These are phyloP conservation scores for Lycodopsis pacificus DNA, from an alignment of 2,797 vertebrate species.

Conservation along the genomic window DNA sequence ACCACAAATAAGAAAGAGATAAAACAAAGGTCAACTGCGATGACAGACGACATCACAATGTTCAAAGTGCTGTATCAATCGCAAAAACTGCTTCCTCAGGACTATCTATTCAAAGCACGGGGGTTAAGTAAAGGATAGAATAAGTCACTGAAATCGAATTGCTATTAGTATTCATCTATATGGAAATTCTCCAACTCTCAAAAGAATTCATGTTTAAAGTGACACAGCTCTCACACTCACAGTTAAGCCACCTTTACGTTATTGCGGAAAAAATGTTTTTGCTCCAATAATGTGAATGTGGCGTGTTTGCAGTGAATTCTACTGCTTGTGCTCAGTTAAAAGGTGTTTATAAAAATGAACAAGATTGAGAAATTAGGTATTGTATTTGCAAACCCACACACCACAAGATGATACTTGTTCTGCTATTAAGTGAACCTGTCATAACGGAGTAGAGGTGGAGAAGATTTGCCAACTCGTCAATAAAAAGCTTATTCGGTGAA, in stretches of 20 bases:
- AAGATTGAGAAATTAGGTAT: neutral
- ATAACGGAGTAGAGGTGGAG: conserved; percentile 9
- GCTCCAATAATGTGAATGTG: neutral
- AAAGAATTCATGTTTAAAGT: conserved; percentile 21
- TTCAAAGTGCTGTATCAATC: conserved; percentile 78
- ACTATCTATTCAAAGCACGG: conserved; percentile 14
- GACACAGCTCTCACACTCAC: conserved; percentile 13
- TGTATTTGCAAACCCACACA: neutral
- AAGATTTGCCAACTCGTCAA: conserved; percentile 11
- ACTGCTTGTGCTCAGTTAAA: neutral
- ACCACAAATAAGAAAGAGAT: conserved; percentile 27
- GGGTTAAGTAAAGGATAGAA: conserved; percentile 22
- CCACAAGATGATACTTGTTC: neutral
- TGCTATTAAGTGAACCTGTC: neutral
- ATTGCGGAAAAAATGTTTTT: neutral
- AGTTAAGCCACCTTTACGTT: neutral
- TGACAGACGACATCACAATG: conserved; percentile 56
- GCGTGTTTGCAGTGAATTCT: neutral
- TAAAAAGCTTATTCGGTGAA: neutral
- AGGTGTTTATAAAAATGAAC: too few species aligned
- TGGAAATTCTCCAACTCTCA: conserved; percentile 34
- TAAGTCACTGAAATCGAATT: conserved; percentile 62
- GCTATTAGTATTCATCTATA: conserved; percentile 32
- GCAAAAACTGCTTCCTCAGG: conserved; percentile 45
- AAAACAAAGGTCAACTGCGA: conserved; percentile 56